Conservation (phyloP, 2,797 vertebrate species). For the Alauda arvensis region DNA sequence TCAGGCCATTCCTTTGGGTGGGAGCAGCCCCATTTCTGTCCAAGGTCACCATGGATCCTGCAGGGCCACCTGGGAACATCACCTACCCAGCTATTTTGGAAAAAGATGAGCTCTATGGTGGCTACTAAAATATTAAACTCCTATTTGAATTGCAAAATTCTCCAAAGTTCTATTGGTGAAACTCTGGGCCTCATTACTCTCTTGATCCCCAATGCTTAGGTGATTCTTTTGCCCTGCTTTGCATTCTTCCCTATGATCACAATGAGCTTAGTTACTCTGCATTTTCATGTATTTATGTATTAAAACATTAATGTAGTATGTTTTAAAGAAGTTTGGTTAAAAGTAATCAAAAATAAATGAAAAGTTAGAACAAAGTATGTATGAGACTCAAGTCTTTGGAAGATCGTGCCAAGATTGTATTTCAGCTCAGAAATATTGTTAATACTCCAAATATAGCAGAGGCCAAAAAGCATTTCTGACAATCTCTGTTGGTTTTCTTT, state of each 20-base stretch:
- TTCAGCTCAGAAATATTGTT: neutral
- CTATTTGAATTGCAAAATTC: neutral
- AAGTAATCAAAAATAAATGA: neutral
- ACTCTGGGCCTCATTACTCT: neutral
- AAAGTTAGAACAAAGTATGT: accelerated
- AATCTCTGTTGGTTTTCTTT: neutral
- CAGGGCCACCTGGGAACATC: neutral
- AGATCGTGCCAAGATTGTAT: neutral
- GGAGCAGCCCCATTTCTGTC: neutral
- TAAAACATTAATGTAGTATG: neutral
- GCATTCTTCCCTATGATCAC: neutral
- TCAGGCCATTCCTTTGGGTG: neutral
- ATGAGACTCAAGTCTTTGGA: neutral
- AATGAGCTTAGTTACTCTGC: neutral
- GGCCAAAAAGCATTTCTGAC: neutral
- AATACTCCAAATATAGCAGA: neutral
- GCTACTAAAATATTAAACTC: neutral
- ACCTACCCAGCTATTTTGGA: neutral
- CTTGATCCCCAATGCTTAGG: neutral
- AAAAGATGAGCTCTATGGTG: neutral
- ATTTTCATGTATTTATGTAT: neutral
- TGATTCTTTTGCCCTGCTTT: neutral
- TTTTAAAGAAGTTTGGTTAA: neutral
- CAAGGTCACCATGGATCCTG: neutral
- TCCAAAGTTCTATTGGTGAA: neutral